These are phyloP conservation scores for Heteromyza rotundicornis DNA, from an alignment of 2,888 invertebrate species.

Conservation along the genomic window DNA sequence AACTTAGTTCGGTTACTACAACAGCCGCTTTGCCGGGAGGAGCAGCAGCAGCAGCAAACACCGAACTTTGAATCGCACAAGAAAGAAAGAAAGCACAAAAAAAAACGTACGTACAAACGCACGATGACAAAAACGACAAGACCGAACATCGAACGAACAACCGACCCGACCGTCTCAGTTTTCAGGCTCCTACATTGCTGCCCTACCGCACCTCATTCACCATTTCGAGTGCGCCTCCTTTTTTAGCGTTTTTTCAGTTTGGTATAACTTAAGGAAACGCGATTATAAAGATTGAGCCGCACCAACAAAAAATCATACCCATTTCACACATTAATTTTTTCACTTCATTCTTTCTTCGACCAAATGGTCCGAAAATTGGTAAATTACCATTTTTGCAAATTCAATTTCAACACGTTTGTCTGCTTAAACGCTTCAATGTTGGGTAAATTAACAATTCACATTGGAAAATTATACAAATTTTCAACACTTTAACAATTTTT, in stretches of 20 bases:
- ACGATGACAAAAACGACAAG: neutral
- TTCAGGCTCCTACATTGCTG: neutral
- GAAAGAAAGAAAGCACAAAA: neutral
- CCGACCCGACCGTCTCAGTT: too few species aligned
- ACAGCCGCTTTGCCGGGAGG: neutral
- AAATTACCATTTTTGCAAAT: conserved; percentile 47
- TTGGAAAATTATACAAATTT: conserved; percentile 24
- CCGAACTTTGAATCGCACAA: too few species aligned
- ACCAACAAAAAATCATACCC: neutral
- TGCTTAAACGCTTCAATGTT: conserved; percentile 21
- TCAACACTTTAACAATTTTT: conserved; percentile 20
- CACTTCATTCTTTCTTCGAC: conserved; percentile 28
- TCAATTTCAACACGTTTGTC: conserved; percentile 24
- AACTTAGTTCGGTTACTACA: neutral
- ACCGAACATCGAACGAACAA: too few species aligned
- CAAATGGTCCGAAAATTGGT: conserved; percentile 48
- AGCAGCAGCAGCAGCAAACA: neutral
- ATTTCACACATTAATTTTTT: conserved; percentile 19
- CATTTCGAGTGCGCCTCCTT: neutral
- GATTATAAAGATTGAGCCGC: neutral
- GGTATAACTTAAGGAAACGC: conserved; percentile 1
- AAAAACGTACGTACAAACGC: neutral
- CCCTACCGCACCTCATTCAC: neutral
- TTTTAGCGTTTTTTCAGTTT: neutral
- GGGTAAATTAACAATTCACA: conserved; percentile 37